Evolutionary conservation across 2,888 invertebrate species (phyloP), one percentile per base, ranked within the genome.

Genomic region (Drosophila mayaguana): DNA sequence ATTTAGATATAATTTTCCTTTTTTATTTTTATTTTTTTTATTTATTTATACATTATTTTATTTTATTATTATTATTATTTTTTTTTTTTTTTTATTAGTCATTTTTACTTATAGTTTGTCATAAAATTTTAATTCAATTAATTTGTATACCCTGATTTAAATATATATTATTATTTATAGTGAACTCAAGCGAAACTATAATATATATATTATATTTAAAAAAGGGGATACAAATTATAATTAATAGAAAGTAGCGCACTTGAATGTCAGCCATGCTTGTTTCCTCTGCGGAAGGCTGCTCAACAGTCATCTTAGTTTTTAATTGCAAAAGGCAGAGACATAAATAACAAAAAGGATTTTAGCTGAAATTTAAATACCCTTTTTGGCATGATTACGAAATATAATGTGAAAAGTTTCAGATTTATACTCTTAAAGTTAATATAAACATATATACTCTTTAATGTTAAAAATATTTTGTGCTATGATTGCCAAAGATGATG

Each of bases 251-350:
- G 28, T 78, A 76, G 62, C 62, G 62, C 50, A 53, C 2, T 7
- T 0, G 1, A n/a, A 14, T 22, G 56, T 7, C 59, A 61, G 34
- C 12, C 25, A 63, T 50, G 36, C 28, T 55, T 20, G 20, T 18
- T 3, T 8, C 18, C 42, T 45, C 40, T 46, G 20, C 51, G 40
- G 18, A n/a, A 20, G 48, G 53, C 53, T 51, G 38, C 75, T 66
- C 66, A 59, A 43, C 60, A 70, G 50, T 36, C 48, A 45, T 77
- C 80, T 77, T 71, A 77, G 71, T 71, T 83, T 81, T 81, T 81
- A 81, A 81, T 87, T 80, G 72, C 65, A 67, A 80, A 72, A 75
- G 56, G 55, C 78, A 72, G 51, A 75, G 61, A 64, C 63, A 81
- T 51, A 60, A 57, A 43, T 66, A 50, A 43, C 59, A 57, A 68